These are phyloP conservation scores for Agelas oroides DNA, from an alignment of 37 sponge, comb jelly and placozoan species.

Conservation along the genomic window DNA sequence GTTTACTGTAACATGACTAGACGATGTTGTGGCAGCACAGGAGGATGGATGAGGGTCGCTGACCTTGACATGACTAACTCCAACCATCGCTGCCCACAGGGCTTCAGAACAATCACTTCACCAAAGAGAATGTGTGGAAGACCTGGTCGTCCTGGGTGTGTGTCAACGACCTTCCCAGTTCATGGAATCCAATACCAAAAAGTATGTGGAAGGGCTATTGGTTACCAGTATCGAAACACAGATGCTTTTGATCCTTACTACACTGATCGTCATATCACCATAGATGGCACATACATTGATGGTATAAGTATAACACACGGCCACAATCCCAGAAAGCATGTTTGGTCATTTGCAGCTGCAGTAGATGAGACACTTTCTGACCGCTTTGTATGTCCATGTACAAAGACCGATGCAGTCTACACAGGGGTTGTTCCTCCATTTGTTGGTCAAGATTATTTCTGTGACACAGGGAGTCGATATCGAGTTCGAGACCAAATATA, in stretches of 20 bases:
- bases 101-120: neutral
- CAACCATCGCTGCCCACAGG: neutral
- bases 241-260: no score
- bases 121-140: no score
- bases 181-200: neutral
- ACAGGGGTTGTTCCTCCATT: neutral
- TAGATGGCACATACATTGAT: no score
- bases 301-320: no score
- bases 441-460: slow-evolving; percentile 41
- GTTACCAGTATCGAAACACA: no score
- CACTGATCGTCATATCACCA: no score
- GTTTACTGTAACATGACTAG: no score
- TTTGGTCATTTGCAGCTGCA: slow-evolving; percentile 48
- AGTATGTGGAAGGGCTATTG: no score
- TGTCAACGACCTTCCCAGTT: neutral
- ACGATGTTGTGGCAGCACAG: no score
- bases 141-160: no score
- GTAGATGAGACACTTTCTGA: neutral
- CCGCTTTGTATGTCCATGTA: slow-evolving; percentile 28
- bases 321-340: neutral
- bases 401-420: neutral
- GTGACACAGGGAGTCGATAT: slow-evolving; percentile 23
- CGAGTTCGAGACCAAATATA: neutral
- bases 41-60: no score
- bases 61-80: no score